Evolutionary conservation across 2,888 invertebrate genomes (phyloP).

Genomic region (Pseudococcus longispinus): DNA sequence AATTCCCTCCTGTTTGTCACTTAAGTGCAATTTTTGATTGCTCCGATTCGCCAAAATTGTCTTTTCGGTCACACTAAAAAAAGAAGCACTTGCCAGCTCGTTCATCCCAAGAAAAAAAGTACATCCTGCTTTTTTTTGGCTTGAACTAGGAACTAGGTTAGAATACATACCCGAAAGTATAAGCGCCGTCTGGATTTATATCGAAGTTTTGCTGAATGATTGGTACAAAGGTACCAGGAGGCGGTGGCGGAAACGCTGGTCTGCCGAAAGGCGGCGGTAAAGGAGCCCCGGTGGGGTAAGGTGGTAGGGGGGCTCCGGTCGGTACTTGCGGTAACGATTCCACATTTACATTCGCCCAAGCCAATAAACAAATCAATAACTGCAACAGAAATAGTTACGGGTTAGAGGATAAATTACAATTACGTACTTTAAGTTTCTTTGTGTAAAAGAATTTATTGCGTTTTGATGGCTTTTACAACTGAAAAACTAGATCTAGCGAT

Average conservation of each 20-base stretch:
- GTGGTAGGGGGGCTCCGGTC: neutral
- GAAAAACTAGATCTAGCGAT: constrained; percentile 9
- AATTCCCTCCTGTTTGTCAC: too few species aligned
- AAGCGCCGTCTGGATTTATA: constrained; percentile 61
- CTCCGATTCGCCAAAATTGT: too few species aligned
- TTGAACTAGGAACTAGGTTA: neutral
- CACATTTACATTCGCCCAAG: constrained; percentile 15
- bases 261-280: neutral
- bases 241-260: constrained; percentile 28
- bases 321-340: constrained; percentile 38
- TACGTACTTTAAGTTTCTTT: constrained; percentile 39
- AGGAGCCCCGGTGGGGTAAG: neutral
- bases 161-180: constrained; percentile 61
- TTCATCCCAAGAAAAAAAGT: too few species aligned
- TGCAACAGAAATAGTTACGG: constrained; percentile 22
- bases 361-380: constrained; percentile 44
- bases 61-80: too few species aligned
- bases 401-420: constrained; percentile 14
- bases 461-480: constrained; percentile 38
- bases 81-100: too few species aligned
- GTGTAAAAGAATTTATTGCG: constrained; percentile 3
- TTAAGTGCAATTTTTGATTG: too few species aligned
- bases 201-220: constrained; percentile 61
- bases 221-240: constrained; percentile 60
- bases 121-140: too few species aligned